Percentiles rank a stretch among this genome's conserved stretches.
These are phyloP conservation scores for Rhizomys pruinosus DNA, from an alignment of 2,113 vertebrate genomes.

Conservation along the genomic window DNA sequence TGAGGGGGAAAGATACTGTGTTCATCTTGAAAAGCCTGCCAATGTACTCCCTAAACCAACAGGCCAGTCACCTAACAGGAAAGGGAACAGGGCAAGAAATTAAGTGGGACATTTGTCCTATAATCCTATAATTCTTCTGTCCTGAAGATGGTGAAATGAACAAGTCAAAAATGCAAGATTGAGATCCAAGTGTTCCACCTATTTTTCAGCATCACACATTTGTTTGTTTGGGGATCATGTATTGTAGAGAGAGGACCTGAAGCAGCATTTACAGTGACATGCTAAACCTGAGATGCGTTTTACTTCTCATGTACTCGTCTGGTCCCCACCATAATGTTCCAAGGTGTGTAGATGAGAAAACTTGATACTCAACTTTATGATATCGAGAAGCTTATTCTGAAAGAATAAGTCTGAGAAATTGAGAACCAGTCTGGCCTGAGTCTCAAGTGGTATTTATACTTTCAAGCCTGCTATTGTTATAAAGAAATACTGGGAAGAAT, in stretches of 20 bases:
- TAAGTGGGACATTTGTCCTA: background rate
- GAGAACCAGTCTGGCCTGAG: slow-evolving; percentile 24
- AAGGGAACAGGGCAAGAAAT: background rate
- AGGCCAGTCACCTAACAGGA: slow-evolving; percentile 39
- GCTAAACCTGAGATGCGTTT: background rate
- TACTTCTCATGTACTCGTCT: background rate
- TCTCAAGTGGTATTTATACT: background rate
- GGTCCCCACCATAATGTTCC: background rate
- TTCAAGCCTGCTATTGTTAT: slow-evolving; percentile 16
- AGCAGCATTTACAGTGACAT: background rate
- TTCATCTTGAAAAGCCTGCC: slow-evolving; percentile 46
- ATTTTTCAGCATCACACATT: slow-evolving; percentile 4
- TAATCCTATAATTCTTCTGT: background rate
- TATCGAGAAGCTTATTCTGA: background rate
- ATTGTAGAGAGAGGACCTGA: slow-evolving; percentile 25
- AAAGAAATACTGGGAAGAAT: background rate
- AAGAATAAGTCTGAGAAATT: slow-evolving; percentile 21
- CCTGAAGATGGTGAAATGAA: background rate
- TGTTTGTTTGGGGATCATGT: background rate
- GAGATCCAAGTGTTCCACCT: slow-evolving; percentile 23
- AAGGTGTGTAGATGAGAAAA: slow-evolving; percentile 2
- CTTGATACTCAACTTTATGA: slow-evolving; percentile 22
- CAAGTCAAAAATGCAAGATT: background rate
- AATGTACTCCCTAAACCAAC: background rate
- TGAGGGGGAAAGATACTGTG: background rate